Evolutionary conservation across 1,140 invertebrate genomes (phyloP).

Genomic region (Zaprionus capensis): DNA sequence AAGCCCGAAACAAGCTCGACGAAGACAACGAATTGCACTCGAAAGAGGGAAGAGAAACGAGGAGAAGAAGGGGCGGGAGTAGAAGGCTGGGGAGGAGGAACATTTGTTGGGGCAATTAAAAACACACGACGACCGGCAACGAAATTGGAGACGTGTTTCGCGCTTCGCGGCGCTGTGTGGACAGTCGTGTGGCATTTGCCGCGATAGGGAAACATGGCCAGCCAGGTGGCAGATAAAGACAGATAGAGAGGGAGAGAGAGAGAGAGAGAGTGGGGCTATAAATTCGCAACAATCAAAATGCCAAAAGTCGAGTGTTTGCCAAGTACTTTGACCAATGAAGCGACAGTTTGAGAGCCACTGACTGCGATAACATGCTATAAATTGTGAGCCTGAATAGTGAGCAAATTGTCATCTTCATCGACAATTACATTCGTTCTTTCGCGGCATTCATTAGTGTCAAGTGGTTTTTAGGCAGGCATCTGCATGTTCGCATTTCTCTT

Average conservation of each 20-base stretch:
- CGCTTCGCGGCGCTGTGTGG: background rate
- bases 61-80: background rate
- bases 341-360: constrained; percentile 54
- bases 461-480: constrained; percentile 60
- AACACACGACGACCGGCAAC: constrained; percentile 68
- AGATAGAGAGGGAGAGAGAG: constrained; percentile 47
- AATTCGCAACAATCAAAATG: constrained; percentile 77
- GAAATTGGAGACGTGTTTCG: constrained; percentile 41
- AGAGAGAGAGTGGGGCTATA: constrained; percentile 41
- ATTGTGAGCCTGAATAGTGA: constrained; percentile 56
- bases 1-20: too few relatives aligned
- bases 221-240: constrained; percentile 37
- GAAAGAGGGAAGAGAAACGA: constrained; percentile 41
- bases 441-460: constrained; percentile 73
- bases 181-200: constrained; percentile 42
- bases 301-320: constrained; percentile 53
- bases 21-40: constrained; percentile 73
- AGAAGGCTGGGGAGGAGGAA: constrained; percentile 45
- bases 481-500: constrained; percentile 10
- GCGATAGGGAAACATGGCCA: constrained; percentile 60
- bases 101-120: constrained; percentile 80
- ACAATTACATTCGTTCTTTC: constrained; percentile 66
- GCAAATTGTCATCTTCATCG: constrained; percentile 68
- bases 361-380: constrained; percentile 44
- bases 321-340: constrained; percentile 42